Conservation (phyloP, 2,888 invertebrate species). For the Parascotia fuliginaria region DNA sequence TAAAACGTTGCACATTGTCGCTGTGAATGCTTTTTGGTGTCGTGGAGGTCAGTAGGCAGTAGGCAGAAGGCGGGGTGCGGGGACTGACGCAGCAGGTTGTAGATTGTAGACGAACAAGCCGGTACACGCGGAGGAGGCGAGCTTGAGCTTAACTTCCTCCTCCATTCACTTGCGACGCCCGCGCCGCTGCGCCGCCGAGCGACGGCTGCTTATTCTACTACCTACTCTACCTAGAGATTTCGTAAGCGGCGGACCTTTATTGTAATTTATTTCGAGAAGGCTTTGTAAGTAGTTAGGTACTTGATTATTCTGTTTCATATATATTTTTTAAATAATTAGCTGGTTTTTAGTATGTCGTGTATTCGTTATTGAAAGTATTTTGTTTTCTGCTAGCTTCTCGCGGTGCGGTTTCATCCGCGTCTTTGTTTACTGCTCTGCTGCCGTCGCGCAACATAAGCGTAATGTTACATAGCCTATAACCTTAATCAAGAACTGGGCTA, state of each 20-base stretch:
- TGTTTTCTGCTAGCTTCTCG: no score
- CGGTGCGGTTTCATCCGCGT: no score
- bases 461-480: no score
- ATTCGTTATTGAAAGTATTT: no score
- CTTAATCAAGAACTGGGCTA: no score
- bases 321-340: no score
- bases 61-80: constrained; percentile 27
- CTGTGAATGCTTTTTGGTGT: constrained; percentile 63
- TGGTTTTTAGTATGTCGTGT: no score
- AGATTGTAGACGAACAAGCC: constrained; percentile 33
- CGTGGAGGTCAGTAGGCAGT: constrained; percentile 58
- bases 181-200: background rate
- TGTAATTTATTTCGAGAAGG: background rate
- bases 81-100: constrained; percentile 44
- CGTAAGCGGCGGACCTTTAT: background rate
- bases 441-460: no score
- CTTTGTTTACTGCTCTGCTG: no score
- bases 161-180: constrained; percentile 38
- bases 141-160: constrained; percentile 36
- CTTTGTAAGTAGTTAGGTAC: background rate
- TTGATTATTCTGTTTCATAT: no score
- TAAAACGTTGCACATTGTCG: constrained; percentile 55
- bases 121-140: constrained; percentile 33
- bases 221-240: background rate
- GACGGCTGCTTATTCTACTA: no score